Conservation (phyloP, 2,888 invertebrate species). For the Onthophagus sagittarius region DNA sequence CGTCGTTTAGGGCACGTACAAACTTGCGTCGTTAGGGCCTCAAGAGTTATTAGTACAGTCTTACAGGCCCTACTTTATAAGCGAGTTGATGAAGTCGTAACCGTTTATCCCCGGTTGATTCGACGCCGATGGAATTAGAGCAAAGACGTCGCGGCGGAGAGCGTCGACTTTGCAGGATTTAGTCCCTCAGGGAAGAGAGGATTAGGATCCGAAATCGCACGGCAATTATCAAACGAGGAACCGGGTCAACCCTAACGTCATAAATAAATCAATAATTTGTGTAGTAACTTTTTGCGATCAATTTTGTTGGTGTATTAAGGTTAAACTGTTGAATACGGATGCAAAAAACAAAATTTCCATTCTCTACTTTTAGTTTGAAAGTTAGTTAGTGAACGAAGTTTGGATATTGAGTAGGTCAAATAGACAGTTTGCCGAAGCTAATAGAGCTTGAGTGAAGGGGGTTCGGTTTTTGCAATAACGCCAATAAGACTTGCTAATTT, state of each 20-base stretch:
- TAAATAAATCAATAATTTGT: not conserved
- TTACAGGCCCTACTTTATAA: conserved; percentile 7
- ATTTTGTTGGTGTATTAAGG: not conserved
- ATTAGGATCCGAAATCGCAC: not conserved
- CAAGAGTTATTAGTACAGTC: conserved; percentile 10
- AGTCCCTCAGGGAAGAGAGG: not conserved
- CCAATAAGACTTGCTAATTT: conserved; percentile 16
- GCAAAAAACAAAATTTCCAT: not conserved
- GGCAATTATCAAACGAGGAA: not conserved
- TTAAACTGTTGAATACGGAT: not conserved
- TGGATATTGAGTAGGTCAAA: conserved; percentile 14
- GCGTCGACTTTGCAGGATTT: not conserved
- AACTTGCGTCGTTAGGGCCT: conserved; percentile 2
- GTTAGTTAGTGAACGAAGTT: not conserved
- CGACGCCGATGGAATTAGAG: not conserved
- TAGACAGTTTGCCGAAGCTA: conserved; percentile 1
- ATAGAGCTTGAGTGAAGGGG: not conserved
- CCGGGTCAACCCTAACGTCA: not conserved
- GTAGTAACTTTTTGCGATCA: too few species aligned
- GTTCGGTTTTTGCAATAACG: conserved; percentile 10
- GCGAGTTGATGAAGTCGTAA: conserved; percentile 12
- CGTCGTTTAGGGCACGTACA: conserved; percentile 4
- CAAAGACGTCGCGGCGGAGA: not conserved
- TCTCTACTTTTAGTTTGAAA: not conserved
- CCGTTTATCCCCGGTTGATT: conserved; percentile 7